Evolutionary conservation across 2,888 invertebrate genomes (phyloP), one percentile per base, ranked within the genome.

Genomic region (Dicranocentrus wangi): DNA sequence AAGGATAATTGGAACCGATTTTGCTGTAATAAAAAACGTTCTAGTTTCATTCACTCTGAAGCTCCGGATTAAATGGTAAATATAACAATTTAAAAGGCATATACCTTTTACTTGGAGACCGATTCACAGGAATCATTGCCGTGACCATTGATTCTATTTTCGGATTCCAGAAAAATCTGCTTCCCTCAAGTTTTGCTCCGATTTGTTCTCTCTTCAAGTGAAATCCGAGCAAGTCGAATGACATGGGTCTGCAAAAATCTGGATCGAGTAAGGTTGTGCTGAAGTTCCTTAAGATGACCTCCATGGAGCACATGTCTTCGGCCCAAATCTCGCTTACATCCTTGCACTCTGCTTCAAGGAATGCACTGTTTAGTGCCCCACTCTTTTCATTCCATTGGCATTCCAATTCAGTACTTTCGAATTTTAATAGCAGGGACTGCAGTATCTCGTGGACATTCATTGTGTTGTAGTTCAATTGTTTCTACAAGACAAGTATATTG

Each of bases 161-260:
- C 1, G 85, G 87, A 68, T 84, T 85, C 83, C 85, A 85, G 78
- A 86, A 85, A 43, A 87, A 60, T 47, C 85, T 79, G 69, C 85
- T 85, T 32, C 87, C 87, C 32, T 80, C 82, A 1, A 87, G 51
- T 75, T 86, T 85, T 55, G 86, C 87, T 43, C 86, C 85, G 0
- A 87, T 72, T 66, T 85, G 80, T 23, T 87, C 85, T 25, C 83
- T 43, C 43, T 85, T 78, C 28, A 87, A 73, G 55, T 85, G 85
- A 51, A 85, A 84, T 25, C 85, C 85, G 10, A 87, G 51, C 3
- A 85, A 65, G 10, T 86, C 85, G 51, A 87, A 84, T 15, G 79
- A 65, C 43, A 86, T 42, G 0, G 87, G 87, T 8, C 83, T 66
- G 8, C 84, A 85, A 60, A 86, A 85, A 21, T 86, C 86, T 25